phyloP scores from a whole-genome alignment of 2,113 vertebrate species.

The Eubucco bourcierii region DNA sequence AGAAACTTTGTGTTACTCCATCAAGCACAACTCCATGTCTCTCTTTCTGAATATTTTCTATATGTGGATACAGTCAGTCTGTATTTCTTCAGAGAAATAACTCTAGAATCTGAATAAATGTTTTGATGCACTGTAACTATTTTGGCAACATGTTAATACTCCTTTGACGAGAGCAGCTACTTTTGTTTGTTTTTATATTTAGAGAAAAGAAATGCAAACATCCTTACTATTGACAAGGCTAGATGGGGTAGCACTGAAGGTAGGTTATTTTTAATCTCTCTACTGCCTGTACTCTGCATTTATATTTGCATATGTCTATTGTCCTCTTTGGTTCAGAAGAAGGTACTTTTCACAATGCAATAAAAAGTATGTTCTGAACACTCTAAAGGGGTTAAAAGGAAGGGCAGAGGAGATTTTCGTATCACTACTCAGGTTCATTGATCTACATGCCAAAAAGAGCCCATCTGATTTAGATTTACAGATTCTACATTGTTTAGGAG shows the following conservation, averaged over 20 bases:
- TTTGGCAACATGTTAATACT: neutral
- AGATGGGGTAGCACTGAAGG: neutral
- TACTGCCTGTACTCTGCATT: neutral
- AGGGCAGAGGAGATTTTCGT: neutral
- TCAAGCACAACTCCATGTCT: neutral
- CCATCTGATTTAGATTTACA: slow-evolving; percentile 49
- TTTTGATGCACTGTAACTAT: neutral
- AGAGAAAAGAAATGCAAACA: slow-evolving; percentile 37
- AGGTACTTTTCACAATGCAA: neutral
- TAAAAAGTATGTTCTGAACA: neutral
- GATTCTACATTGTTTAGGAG: slow-evolving; percentile 58
- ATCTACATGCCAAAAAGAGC: slow-evolving; percentile 28
- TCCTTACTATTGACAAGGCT: slow-evolving; percentile 2
- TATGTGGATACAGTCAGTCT: neutral
- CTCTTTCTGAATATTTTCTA: neutral
- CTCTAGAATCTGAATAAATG: neutral
- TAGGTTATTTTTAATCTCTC: slow-evolving; percentile 23
- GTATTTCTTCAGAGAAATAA: neutral
- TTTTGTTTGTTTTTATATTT: slow-evolving; percentile 12
- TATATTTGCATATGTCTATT: neutral
- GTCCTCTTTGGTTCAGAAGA: neutral
- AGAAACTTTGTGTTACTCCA: neutral
- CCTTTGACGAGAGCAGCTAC: slow-evolving; percentile 17
- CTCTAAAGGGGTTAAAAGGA: neutral
- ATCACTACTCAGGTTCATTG: neutral